Evolutionary conservation across 2,797 vertebrate genomes (phyloP).

Genomic region (Chaetodon trifasciatus): DNA sequence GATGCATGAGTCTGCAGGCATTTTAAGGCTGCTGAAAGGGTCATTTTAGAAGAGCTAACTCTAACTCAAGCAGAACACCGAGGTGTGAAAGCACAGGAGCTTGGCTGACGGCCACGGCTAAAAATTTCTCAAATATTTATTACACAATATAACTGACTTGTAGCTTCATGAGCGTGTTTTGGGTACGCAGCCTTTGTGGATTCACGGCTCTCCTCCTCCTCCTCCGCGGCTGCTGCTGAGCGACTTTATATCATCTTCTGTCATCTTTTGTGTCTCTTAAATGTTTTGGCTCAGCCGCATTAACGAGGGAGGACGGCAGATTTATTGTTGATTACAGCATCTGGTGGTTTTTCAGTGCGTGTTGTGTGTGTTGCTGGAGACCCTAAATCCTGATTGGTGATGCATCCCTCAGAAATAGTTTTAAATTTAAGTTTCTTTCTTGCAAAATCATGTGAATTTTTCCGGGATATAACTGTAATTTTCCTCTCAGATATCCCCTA

Average conservation of each 20-base stretch:
- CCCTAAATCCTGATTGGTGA: not conserved
- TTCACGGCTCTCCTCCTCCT: conserved; percentile 6
- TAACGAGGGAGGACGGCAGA: not conserved
- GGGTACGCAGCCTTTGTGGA: not conserved
- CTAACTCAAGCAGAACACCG: conserved; percentile 5
- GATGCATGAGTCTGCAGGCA: not conserved
- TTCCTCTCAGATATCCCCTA: not conserved
- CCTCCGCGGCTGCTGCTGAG: not conserved
- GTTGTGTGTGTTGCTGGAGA: too few species aligned
- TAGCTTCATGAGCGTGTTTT: not conserved
- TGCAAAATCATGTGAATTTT: not conserved
- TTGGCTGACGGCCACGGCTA: not conserved
- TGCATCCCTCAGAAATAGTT: not conserved
- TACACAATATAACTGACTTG: not conserved
- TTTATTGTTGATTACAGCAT: conserved; percentile 3
- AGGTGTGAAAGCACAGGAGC: not conserved
- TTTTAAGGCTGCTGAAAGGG: not conserved
- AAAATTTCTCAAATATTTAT: conserved; percentile 23
- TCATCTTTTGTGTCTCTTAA: not conserved
- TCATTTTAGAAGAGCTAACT: not conserved
- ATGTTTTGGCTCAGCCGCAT: not conserved
- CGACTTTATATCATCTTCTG: not conserved
- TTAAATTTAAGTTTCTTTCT: not conserved
- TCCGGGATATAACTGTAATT: not conserved
- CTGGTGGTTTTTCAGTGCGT: not conserved